These are phyloP conservation scores for Nematostella vectensis DNA, from an alignment of 92 coral and sea anemone genomes.

Conservation along the genomic window DNA sequence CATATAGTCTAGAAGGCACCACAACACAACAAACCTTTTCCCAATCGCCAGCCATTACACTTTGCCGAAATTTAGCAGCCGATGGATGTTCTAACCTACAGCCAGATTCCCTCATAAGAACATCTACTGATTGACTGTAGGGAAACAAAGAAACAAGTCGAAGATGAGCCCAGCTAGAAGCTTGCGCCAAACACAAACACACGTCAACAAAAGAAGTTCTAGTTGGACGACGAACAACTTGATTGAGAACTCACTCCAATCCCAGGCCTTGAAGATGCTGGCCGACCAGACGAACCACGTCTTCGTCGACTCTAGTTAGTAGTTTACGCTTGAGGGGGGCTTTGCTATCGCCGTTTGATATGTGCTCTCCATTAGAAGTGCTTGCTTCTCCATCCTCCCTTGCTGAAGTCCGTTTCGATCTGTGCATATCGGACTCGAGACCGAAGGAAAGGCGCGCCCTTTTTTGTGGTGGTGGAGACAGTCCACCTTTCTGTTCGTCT, in stretches of 20 bases:
- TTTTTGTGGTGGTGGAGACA: constrained; percentile 99
- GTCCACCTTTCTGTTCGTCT: constrained; percentile 99
- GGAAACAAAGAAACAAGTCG: constrained; percentile 14
- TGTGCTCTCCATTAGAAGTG: constrained; percentile 94
- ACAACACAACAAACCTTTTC: constrained; percentile 62
- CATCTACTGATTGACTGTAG: constrained; percentile 88
- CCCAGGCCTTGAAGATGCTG: constrained; percentile 98
- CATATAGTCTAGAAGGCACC: too few species aligned
- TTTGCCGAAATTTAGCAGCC: constrained; percentile 94
- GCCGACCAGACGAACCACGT: constrained; percentile 93
- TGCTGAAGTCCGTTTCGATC: constrained; percentile 96
- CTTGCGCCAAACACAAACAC: constrained; percentile 33
- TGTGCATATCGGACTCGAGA: constrained; percentile 99
- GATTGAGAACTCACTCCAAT: constrained; percentile 78
- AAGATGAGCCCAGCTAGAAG: constrained; percentile 33
- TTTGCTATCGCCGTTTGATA: constrained; percentile 82
- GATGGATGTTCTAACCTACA: constrained; percentile 99
- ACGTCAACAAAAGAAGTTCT: constrained; percentile 23
- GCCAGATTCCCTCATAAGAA: constrained; percentile 92
- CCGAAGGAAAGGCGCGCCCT: constrained; percentile 98
- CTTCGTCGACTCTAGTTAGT: constrained; percentile 82
- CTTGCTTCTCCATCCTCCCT: constrained; percentile 98
- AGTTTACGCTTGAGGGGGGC: constrained; percentile 69
- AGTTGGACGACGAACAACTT: constrained; percentile 11
- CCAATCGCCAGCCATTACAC: constrained; percentile 98